These are phyloP conservation scores for Rhagologus leucostigma DNA, from an alignment of 2,113 vertebrate species.

Conservation along the genomic window DNA sequence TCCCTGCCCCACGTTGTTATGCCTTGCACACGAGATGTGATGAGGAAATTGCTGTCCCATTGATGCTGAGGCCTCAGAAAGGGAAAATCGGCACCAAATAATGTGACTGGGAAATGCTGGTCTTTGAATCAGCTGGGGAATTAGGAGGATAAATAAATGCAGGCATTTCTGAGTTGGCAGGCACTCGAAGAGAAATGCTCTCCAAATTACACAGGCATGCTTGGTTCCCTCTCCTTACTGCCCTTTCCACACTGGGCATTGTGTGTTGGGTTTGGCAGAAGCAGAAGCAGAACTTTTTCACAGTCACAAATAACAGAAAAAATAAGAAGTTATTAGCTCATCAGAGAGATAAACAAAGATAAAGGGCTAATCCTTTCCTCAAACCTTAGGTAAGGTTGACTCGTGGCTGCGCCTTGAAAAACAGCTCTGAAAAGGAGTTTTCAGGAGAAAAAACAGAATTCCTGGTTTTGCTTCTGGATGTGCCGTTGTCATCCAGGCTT, in stretches of 20 bases:
- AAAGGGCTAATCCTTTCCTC: background rate
- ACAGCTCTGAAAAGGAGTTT: background rate
- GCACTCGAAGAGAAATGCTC: background rate
- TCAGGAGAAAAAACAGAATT: background rate
- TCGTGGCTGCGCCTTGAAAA: background rate
- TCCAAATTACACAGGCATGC: background rate
- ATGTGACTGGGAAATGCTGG: background rate
- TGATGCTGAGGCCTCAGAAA: background rate
- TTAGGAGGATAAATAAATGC: background rate
- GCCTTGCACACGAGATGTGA: background rate
- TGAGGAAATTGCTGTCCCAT: background rate
- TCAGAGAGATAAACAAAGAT: background rate
- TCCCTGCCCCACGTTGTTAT: background rate
- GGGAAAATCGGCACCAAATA: background rate
- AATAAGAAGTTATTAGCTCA: background rate
- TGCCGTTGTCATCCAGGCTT: background rate
- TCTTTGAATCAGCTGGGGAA: background rate
- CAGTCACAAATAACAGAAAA: background rate
- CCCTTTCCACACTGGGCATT: background rate
- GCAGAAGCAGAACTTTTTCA: background rate
- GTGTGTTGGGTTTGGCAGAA: background rate
- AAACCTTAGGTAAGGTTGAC: background rate
- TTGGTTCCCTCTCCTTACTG: background rate
- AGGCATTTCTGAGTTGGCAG: slow-evolving; percentile 1
- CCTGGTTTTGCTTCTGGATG: background rate